Evolutionary conservation across 30 jellyfish, hydroid and myxozoan species (phyloP).

Genomic region (Catostylus mosaicus): DNA sequence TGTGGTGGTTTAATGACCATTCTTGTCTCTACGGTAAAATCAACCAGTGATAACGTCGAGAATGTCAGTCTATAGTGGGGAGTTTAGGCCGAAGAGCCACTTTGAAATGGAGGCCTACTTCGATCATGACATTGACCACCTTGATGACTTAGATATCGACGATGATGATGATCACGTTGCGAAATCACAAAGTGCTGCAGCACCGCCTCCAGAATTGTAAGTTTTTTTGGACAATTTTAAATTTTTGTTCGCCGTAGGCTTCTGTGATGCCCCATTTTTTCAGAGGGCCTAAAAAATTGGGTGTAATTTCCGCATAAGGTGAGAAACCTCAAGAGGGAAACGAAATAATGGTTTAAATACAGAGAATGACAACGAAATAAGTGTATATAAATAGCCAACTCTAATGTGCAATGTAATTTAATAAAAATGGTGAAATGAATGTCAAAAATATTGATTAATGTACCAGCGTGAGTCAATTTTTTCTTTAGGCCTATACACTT

Average conservation of each 20-base stretch:
- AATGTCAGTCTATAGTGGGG: conserved; percentile 30
- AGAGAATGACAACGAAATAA: no score
- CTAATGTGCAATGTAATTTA: no score
- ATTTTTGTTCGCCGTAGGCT: not conserved
- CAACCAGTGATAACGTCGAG: not conserved
- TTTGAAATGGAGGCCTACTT: conserved; percentile 65
- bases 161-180: conserved; percentile 76
- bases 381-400: no score
- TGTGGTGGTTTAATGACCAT: not conserved
- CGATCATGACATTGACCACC: conserved; percentile 62
- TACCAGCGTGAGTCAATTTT: no score
- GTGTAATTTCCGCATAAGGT: conserved; percentile 33
- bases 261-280: not conserved
- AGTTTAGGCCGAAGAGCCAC: conserved; percentile 63
- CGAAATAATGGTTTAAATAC: no score
- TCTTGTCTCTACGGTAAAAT: not conserved
- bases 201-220: conserved; percentile 86
- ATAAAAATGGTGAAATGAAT: no score
- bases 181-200: conserved; percentile 26
- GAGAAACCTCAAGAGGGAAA: no score
- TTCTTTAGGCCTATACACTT: no score
- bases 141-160: conserved; percentile 84
- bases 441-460: no score
- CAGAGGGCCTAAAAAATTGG: conserved; percentile 21
- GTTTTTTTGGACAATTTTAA: conserved; percentile 1